Percentiles rank a stretch among this genome's conserved stretches.
Conservation (phyloP, 2,888 invertebrate species). For the Noctua janthe region DNA sequence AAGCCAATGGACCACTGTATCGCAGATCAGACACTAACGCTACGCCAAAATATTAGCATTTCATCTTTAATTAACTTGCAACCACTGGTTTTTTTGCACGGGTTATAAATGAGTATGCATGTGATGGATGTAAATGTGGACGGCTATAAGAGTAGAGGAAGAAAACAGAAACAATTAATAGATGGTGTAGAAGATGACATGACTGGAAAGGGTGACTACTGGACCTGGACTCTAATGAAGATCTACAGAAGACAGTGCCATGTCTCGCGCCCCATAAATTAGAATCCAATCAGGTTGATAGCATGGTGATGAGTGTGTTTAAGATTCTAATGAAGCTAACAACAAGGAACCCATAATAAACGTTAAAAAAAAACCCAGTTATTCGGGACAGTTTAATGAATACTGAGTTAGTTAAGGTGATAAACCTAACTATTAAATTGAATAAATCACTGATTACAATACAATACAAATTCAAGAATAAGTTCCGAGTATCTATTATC, state of each 20-base stretch:
- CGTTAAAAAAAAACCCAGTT: neutral
- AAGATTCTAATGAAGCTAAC: neutral
- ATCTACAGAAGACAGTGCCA: neutral
- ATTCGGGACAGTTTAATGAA: neutral
- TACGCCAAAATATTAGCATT: slow-evolving; percentile 79
- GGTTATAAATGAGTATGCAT: slow-evolving; percentile 13
- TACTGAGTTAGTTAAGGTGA: neutral
- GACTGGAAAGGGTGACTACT: neutral
- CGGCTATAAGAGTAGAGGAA: neutral
- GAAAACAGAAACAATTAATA: neutral
- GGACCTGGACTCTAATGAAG: neutral
- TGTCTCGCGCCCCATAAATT: neutral
- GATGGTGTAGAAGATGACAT: neutral
- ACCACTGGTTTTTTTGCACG: slow-evolving; percentile 25
- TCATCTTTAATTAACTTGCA: slow-evolving; percentile 67
- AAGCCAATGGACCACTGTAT: slow-evolving; percentile 84
- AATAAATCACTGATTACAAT: neutral
- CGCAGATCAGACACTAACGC: slow-evolving; percentile 74
- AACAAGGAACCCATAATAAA: neutral
- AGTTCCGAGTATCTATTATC: neutral
- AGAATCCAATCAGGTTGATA: too few relatives aligned
- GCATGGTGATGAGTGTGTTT: neutral
- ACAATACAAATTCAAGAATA: neutral
- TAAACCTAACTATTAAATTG: neutral
- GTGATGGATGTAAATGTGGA: slow-evolving; percentile 1